Percentiles rank a stretch among this genome's conserved stretches.
These are phyloP conservation scores for Corapipo altera DNA, from an alignment of 2,113 vertebrate genomes.

Conservation along the genomic window DNA sequence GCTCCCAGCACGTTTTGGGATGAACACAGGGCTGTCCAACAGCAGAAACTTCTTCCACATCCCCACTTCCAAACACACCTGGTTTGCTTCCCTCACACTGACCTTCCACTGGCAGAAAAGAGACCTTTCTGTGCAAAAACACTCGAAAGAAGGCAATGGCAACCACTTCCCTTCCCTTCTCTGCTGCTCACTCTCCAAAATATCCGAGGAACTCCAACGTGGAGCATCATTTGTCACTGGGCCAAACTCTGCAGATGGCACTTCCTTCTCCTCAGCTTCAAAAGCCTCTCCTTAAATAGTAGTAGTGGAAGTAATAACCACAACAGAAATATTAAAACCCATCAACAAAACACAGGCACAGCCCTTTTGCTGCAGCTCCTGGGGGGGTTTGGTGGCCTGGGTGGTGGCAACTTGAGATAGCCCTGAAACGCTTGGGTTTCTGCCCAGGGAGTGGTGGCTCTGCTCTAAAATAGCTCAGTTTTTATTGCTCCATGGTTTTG, in stretches of 20 bases:
- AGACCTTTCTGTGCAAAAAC: neutral
- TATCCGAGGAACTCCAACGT: neutral
- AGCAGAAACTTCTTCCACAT: neutral
- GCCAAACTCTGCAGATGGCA: constrained; percentile 31
- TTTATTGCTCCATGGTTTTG: neutral
- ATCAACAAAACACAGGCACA: neutral
- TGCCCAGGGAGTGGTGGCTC: neutral
- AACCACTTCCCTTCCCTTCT: neutral
- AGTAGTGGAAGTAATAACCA: neutral
- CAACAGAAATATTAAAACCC: neutral
- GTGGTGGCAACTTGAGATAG: neutral
- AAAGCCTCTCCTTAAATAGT: neutral
- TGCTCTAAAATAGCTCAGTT: neutral
- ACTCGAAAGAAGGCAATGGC: neutral
- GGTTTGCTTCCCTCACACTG: neutral
- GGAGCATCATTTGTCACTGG: neutral
- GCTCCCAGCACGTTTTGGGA: accelerated
- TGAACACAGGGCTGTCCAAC: neutral
- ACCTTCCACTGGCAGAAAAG: neutral
- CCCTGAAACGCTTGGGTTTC: neutral
- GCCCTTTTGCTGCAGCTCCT: neutral
- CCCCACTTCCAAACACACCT: neutral
- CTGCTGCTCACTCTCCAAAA: neutral
- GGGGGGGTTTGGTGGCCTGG: neutral
- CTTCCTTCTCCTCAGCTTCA: neutral